Conservation (phyloP, 2,113 vertebrate species). For the Merops nubicus region DNA sequence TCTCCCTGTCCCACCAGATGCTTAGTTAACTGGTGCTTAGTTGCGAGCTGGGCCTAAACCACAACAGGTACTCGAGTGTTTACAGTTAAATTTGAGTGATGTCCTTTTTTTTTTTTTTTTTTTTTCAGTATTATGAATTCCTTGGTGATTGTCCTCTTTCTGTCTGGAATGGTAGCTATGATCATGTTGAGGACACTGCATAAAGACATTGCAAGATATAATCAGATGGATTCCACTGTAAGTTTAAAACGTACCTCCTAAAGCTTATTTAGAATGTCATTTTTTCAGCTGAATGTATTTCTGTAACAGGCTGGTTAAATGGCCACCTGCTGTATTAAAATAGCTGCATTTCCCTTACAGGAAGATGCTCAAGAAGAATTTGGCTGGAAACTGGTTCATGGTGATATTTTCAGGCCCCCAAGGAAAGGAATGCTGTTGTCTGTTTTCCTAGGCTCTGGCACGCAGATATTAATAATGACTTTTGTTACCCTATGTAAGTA, state of each 20-base stretch:
- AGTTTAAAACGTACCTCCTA: slow-evolving; percentile 53
- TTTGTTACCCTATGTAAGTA: slow-evolving; percentile 97
- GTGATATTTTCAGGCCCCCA: slow-evolving; percentile 87
- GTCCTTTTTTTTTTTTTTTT: neutral
- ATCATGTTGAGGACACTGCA: slow-evolving; percentile 97
- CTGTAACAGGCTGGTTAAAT: neutral
- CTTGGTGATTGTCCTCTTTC: slow-evolving; percentile 96
- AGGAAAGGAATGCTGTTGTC: slow-evolving; percentile 95
- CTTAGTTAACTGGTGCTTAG: neutral
- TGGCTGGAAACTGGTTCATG: slow-evolving; percentile 86
- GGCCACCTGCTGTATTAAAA: neutral
- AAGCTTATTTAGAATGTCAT: neutral
- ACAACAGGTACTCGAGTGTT: neutral
- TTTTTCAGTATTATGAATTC: slow-evolving; percentile 99
- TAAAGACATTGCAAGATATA: slow-evolving; percentile 98
- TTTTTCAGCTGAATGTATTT: neutral
- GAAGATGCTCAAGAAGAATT: slow-evolving; percentile 94
- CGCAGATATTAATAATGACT: slow-evolving; percentile 98
- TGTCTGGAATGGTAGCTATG: slow-evolving; percentile 99
- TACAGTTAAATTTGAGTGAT: neutral
- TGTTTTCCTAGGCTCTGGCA: slow-evolving; percentile 95
- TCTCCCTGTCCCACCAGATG: neutral
- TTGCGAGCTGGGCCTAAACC: neutral
- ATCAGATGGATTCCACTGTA: slow-evolving; percentile 92
- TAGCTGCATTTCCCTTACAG: slow-evolving; percentile 76